phyloP scores from a whole-genome alignment of 2,113 vertebrate genomes.

The Rhadina sibilatrix region DNA sequence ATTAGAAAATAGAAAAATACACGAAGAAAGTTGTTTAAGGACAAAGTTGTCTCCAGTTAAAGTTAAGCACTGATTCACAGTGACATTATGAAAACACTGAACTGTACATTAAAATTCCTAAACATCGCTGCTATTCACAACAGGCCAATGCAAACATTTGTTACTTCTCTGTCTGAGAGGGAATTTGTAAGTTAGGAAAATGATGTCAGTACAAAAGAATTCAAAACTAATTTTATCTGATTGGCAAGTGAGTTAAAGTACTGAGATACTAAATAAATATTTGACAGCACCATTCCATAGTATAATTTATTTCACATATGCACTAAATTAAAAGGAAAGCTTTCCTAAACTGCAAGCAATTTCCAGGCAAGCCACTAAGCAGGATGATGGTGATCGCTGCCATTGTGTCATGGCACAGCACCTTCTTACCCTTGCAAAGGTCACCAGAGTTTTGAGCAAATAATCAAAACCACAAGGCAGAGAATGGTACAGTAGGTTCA shows the following conservation, averaged over 20 bases:
- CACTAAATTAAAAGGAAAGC: constrained; percentile 32
- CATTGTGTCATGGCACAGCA: neutral
- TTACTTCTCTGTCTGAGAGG: constrained; percentile 36
- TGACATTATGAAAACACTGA: constrained; percentile 55
- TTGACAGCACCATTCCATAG: constrained; percentile 50
- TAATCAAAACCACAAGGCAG: neutral
- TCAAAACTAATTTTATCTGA: constrained; percentile 67
- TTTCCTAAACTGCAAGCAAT: constrained; percentile 29
- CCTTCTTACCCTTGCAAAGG: neutral
- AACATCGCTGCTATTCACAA: constrained; percentile 44
- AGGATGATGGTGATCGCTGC: neutral
- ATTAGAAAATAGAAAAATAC: constrained; percentile 59
- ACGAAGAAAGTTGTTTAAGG: constrained; percentile 19
- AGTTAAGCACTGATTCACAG: constrained; percentile 42
- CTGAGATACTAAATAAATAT: constrained; percentile 65
- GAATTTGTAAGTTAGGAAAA: constrained; percentile 43
- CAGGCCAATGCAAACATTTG: constrained; percentile 53
- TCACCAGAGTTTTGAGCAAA: neutral
- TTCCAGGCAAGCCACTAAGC: constrained; percentile 33
- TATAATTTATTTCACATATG: constrained; percentile 62
- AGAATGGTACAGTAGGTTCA: neutral
- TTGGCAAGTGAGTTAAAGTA: constrained; percentile 53
- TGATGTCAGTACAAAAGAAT: constrained; percentile 63
- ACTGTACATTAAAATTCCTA: constrained; percentile 51
- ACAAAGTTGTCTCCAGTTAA: constrained; percentile 43